Evolutionary conservation across 2,888 invertebrate species (phyloP).

Genomic region (Eupithecia abbreviata): DNA sequence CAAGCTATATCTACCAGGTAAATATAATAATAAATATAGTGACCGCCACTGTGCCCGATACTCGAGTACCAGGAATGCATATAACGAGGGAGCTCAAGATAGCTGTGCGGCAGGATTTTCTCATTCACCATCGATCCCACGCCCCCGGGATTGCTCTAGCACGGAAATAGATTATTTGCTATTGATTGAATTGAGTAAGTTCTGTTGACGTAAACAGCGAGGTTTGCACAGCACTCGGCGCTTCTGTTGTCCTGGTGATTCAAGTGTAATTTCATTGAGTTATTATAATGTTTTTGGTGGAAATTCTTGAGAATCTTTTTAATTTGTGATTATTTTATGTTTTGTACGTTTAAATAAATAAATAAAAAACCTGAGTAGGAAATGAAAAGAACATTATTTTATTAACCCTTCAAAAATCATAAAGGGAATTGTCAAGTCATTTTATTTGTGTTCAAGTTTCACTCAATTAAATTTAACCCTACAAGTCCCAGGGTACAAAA

Average conservation of each 20-base stretch:
- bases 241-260: slow-evolving; percentile 38
- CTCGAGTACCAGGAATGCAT: slow-evolving; percentile 48
- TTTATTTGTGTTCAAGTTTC: background rate
- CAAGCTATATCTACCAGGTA: background rate
- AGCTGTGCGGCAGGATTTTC: slow-evolving; percentile 57
- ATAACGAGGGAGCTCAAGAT: slow-evolving; percentile 50
- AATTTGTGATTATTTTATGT: too few relatives aligned
- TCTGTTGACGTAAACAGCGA: slow-evolving; percentile 60
- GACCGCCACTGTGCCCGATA: background rate
- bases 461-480: background rate
- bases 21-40: background rate
- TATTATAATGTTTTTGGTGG: background rate
- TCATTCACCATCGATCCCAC: slow-evolving; percentile 55
- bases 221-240: slow-evolving; percentile 48
- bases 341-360: too few relatives aligned
- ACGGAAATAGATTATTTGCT: slow-evolving; percentile 74
- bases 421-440: background rate
- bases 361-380: background rate
- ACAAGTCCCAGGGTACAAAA: slow-evolving; percentile 1
- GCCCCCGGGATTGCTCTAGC: slow-evolving; percentile 64
- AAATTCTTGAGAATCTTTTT: background rate
- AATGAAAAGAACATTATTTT: background rate
- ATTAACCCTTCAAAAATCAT: background rate
- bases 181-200: slow-evolving; percentile 68
- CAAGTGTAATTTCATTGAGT: slow-evolving; percentile 14